These are phyloP conservation scores for Tetrao urogallus DNA, from an alignment of 2,113 vertebrate species.

Conservation along the genomic window DNA sequence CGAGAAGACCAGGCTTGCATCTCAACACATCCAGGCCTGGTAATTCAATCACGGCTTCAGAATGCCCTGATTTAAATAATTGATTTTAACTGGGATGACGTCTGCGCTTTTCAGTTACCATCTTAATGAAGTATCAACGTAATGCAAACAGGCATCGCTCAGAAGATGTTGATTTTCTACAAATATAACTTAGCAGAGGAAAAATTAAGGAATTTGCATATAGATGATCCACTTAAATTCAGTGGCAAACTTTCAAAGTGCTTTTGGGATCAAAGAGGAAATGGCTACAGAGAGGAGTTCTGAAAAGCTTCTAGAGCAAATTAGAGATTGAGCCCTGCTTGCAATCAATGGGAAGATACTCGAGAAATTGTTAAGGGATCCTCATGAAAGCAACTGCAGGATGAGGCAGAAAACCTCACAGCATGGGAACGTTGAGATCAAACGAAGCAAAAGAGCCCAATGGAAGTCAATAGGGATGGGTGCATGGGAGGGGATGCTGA, in stretches of 20 bases:
- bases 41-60: neutral
- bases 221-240: neutral
- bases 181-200: neutral
- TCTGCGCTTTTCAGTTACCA: neutral
- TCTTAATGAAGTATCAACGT: neutral
- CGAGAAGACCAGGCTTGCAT: fast-evolving
- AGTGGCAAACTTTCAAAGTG: neutral
- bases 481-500: fast-evolving
- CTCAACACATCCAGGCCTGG: neutral
- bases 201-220: constrained; percentile 11
- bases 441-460: neutral
- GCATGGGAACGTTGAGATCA: fast-evolving
- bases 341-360: neutral
- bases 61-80: constrained; percentile 11
- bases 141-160: neutral
- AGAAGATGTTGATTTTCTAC: neutral
- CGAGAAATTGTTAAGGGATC: neutral
- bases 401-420: neutral
- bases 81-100: neutral
- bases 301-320: neutral
- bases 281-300: neutral
- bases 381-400: neutral
- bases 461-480: neutral
- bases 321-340: neutral
- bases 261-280: constrained; percentile 21